These are phyloP conservation scores for Amblyornis subalaris DNA, from an alignment of 2,113 vertebrate species.

Conservation along the genomic window DNA sequence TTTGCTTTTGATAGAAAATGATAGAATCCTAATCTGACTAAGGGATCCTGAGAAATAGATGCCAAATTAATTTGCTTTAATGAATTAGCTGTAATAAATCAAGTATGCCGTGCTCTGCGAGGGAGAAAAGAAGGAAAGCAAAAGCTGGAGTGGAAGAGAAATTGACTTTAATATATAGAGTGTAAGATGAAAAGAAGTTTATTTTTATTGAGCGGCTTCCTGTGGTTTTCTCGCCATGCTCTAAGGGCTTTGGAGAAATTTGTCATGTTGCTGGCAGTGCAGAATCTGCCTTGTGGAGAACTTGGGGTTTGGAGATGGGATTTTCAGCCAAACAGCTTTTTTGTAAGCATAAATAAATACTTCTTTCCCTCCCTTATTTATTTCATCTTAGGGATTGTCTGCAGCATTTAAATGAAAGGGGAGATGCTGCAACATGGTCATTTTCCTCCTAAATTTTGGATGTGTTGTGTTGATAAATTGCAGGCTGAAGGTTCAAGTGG, in stretches of 20 bases:
- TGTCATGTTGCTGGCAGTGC: background rate
- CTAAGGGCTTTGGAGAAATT: background rate
- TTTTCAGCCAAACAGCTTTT: background rate
- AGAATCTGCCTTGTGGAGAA: background rate
- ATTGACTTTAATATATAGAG: background rate
- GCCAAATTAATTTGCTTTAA: background rate
- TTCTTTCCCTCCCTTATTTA: background rate
- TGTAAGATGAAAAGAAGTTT: background rate
- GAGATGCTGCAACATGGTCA: background rate
- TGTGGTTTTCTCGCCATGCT: background rate
- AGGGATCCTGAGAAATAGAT: background rate
- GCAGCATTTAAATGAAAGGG: rapidly evolving
- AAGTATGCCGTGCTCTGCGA: background rate
- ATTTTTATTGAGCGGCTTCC: background rate
- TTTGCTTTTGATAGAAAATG: background rate
- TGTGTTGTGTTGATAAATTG: background rate
- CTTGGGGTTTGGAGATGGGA: background rate
- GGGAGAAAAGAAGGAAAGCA: background rate
- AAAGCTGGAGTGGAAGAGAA: background rate
- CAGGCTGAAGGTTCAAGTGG: background rate
- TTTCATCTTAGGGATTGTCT: background rate
- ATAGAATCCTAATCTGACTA: background rate
- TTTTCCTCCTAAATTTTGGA: background rate
- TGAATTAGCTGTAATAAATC: background rate
- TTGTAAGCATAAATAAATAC: background rate